Evolutionary conservation across 2,888 invertebrate species (phyloP).

Genomic region (Pristionchus exspectatus): DNA sequence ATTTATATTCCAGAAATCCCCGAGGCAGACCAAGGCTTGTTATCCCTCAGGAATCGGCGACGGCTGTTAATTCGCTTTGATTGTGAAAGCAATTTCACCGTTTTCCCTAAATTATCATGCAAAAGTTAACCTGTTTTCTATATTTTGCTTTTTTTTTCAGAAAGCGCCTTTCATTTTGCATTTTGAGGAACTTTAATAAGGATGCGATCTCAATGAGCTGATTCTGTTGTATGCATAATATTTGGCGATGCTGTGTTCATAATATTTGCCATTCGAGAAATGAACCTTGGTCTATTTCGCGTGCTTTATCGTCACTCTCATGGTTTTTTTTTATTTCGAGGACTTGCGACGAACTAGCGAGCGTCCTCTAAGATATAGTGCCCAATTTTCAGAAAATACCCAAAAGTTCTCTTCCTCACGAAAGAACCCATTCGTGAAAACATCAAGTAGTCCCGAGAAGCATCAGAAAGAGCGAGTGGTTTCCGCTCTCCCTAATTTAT

Average conservation of each 20-base stretch:
- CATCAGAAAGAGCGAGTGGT: background rate
- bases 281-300: no score
- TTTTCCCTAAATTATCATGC: no score
- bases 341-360: background rate
- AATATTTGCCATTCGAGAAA: background rate
- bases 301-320: no score
- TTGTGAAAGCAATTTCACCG: background rate
- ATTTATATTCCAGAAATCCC: background rate
- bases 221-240: background rate
- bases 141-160: background rate
- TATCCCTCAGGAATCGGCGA: no score
- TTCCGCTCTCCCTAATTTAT: background rate
- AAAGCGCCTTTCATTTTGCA: no score
- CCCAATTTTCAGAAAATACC: background rate
- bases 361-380: background rate
- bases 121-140: no score
- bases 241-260: background rate
- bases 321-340: no score
- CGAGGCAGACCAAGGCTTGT: no score
- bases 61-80: background rate
- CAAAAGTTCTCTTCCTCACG: background rate
- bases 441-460: background rate
- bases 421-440: background rate
- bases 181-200: background rate
- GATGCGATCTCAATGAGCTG: background rate